These are phyloP conservation scores for Lagodon rhomboides DNA, from an alignment of 2,797 vertebrate species.

Conservation along the genomic window DNA sequence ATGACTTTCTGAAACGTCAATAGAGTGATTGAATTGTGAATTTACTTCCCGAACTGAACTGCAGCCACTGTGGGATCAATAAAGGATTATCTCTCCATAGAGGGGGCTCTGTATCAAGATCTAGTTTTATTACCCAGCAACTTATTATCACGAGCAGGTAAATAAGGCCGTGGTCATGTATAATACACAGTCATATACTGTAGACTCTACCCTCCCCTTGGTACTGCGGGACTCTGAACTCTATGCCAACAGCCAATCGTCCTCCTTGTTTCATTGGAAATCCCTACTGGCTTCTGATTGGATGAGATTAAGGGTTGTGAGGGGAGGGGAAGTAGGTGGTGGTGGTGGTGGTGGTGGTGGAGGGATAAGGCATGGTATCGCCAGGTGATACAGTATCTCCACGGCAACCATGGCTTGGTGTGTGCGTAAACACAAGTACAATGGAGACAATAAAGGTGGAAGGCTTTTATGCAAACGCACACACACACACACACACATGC, in stretches of 20 bases:
- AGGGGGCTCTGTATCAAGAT: background rate
- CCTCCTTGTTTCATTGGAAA: slow-evolving; percentile 45
- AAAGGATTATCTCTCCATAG: too few species aligned
- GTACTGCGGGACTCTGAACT: slow-evolving; percentile 34
- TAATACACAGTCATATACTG: background rate
- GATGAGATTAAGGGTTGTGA: slow-evolving; percentile 48
- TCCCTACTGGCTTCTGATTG: slow-evolving; percentile 61
- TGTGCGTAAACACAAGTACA: slow-evolving; percentile 68
- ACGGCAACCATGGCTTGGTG: slow-evolving; percentile 56
- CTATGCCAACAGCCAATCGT: slow-evolving; percentile 43
- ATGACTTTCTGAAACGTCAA: too few species aligned
- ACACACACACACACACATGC: slow-evolving; percentile 14
- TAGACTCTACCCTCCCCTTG: slow-evolving; percentile 3
- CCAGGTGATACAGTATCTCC: slow-evolving; percentile 70
- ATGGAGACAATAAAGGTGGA: slow-evolving; percentile 58
- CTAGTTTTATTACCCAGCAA: background rate
- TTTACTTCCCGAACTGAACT: background rate
- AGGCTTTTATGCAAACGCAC: slow-evolving; percentile 43
- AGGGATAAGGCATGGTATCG: slow-evolving; percentile 49
- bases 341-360: slow-evolving; percentile 14
- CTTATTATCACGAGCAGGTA: background rate
- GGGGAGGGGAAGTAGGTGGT: slow-evolving; percentile 1
- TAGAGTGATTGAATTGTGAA: too few species aligned
- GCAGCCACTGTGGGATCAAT: too few species aligned
- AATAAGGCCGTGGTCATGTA: background rate